Evolutionary conservation across 2,113 vertebrate genomes (phyloP), one percentile per base, ranked within the genome.

Genomic region (Sander lucioperca): DNA sequence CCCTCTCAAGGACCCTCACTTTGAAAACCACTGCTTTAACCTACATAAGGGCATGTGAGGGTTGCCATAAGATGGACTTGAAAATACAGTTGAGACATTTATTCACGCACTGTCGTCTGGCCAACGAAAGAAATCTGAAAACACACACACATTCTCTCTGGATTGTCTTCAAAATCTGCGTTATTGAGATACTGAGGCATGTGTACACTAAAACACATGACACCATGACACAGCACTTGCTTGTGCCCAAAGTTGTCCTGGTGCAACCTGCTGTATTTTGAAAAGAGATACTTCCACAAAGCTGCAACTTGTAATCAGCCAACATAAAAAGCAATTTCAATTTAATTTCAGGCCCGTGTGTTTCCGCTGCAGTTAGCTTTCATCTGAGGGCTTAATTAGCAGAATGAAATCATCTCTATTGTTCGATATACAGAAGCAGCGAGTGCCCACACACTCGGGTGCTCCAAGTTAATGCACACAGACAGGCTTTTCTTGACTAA

Each of bases 361-460:
- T 86, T 82, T 80, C 72, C 80, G 83, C 70, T 69, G 64, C 67
- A 69, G 63, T 6, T 9, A 54, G 77, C 83, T 82, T 79, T 76
- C 62, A 85, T 87, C 71, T 25, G 67, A 80, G 61, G 57, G 53
- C 80, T 85, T 90, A 81, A 90, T 90, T 77, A 88, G 82, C 81
- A 80, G 77, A 70, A 82, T 77, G 54, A 86, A 86, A 89, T 87
- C 75, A 59, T 81, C 72, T 43, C 83, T 36, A 80, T 88, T 90
- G 89, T 88, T 85, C 45, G 3, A 39, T n/a, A 53, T 61, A 63
- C n/a, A 86, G 83, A 82, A 66, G 77, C 88, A 48, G 74, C 6
- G 39, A 43, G 39, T 83, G 80, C 86, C 92, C 87, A 91, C 90
- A 86, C 88, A 82, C 80, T 86, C 82, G 2, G 21, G 80, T 36